Evolutionary conservation across 2,888 invertebrate species (phyloP).

Genomic region (Amiota communis): DNA sequence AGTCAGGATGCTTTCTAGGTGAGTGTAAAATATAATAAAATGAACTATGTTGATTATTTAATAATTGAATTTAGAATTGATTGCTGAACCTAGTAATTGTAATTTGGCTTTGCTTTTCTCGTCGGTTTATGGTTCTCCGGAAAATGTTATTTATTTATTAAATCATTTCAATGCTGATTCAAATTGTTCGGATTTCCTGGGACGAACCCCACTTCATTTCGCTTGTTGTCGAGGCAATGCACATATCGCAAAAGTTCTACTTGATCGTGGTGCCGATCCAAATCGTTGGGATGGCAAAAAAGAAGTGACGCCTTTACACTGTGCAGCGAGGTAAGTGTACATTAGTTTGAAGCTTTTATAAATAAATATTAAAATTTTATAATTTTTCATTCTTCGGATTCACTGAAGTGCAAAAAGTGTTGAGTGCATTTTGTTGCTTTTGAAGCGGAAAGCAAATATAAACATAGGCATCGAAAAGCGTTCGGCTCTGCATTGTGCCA

Average conservation of each 20-base stretch:
- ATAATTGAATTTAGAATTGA: slow-evolving; percentile 56
- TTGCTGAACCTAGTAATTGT: slow-evolving; percentile 65
- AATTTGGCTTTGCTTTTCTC: slow-evolving; percentile 69
- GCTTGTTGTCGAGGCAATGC: slow-evolving; percentile 84
- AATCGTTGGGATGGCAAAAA: slow-evolving; percentile 82
- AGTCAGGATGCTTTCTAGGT: slow-evolving; percentile 65
- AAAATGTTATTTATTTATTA: slow-evolving; percentile 63
- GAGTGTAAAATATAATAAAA: slow-evolving; percentile 17
- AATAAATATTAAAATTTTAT: not conserved
- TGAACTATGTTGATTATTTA: not conserved
- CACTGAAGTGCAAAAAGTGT: slow-evolving; percentile 67
- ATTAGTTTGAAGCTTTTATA: not conserved
- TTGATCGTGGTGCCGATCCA: slow-evolving; percentile 81
- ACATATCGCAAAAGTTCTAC: slow-evolving; percentile 80
- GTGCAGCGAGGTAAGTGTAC: slow-evolving; percentile 79
- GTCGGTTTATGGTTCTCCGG: slow-evolving; percentile 64
- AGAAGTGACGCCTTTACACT: slow-evolving; percentile 84
- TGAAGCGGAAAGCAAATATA: slow-evolving; percentile 85
- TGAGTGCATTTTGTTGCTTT: slow-evolving; percentile 76
- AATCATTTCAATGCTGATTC: slow-evolving; percentile 75
- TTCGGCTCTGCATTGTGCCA: slow-evolving; percentile 89
- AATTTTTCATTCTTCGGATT: not conserved
- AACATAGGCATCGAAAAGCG: slow-evolving; percentile 81
- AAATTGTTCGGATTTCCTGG: slow-evolving; percentile 79
- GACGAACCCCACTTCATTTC: slow-evolving; percentile 84